Conservation (phyloP, 2,888 invertebrate species). For the Syritta pipiens region DNA sequence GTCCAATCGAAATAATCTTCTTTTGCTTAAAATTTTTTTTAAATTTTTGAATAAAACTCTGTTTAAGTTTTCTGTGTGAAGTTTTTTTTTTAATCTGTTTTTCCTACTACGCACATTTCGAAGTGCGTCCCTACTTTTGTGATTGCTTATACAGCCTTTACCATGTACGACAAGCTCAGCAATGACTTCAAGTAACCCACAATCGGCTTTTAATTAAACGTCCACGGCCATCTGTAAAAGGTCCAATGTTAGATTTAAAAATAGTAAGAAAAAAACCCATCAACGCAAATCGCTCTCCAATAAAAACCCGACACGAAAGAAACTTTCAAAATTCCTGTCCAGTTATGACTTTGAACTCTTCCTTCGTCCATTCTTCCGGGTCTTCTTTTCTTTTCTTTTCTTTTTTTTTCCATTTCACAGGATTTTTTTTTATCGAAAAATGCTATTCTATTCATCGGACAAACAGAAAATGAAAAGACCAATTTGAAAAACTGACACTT, state of each 20-base stretch:
- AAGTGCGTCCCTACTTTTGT: too few relatives aligned
- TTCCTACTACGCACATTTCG: too few relatives aligned
- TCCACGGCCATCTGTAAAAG: not conserved
- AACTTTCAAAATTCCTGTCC: constrained; percentile 56
- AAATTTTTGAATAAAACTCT: too few relatives aligned
- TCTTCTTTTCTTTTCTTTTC: not conserved
- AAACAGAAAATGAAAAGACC: constrained; percentile 52
- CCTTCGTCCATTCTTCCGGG: constrained; percentile 26
- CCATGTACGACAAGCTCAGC: too few relatives aligned
- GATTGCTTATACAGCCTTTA: too few relatives aligned
- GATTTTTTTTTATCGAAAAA: constrained; percentile 12
- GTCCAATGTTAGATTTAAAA: not conserved
- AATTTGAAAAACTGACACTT: constrained; percentile 66
- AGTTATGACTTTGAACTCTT: constrained; percentile 56
- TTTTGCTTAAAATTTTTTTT: too few relatives aligned
- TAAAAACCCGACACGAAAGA: constrained; percentile 18
- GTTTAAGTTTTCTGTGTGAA: too few relatives aligned
- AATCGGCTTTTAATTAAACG: not conserved
- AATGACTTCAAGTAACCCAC: too few relatives aligned
- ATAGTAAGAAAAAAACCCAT: not conserved
- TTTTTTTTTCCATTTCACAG: not conserved
- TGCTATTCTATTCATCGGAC: constrained; percentile 60
- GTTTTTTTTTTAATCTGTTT: too few relatives aligned
- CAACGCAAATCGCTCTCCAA: constrained; percentile 28
- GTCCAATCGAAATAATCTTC: too few relatives aligned